Evolutionary conservation across 2,113 vertebrate species (phyloP).

Genomic region (Plotosus lineatus): DNA sequence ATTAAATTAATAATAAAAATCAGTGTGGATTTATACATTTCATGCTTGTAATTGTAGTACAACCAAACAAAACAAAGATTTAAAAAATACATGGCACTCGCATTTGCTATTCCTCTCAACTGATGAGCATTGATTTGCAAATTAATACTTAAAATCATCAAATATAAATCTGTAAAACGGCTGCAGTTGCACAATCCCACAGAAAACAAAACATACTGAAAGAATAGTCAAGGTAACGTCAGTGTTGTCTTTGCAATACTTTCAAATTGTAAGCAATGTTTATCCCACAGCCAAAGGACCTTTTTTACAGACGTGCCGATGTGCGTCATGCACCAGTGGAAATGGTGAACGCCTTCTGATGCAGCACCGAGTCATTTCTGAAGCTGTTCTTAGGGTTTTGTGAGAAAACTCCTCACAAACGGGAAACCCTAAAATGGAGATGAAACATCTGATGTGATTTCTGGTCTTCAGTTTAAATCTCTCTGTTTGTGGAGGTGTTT

Average conservation of each 20-base stretch:
- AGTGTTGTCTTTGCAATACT: neutral
- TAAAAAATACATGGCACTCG: neutral
- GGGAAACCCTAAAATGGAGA: neutral
- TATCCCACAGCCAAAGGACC: neutral
- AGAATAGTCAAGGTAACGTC: neutral
- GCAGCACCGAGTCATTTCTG: too few relatives aligned
- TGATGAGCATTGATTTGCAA: constrained; percentile 6
- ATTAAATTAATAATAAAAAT: neutral
- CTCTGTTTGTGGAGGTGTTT: constrained; percentile 12
- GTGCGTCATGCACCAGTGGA: neutral
- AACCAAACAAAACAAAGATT: neutral
- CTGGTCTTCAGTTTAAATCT: constrained; percentile 27
- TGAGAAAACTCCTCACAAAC: neutral
- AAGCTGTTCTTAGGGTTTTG: neutral
- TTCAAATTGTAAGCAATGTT: neutral
- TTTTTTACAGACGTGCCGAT: neutral
- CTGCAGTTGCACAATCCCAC: neutral
- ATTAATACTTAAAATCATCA: constrained; percentile 31
- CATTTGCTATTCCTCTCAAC: neutral
- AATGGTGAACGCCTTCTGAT: neutral
- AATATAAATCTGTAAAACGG: constrained; percentile 20
- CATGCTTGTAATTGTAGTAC: neutral
- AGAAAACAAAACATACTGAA: neutral
- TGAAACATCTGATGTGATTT: neutral
- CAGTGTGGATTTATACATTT: neutral